Base-by-base conservation (phyloP, 2,888 invertebrate species). In the Clostera curtula region DNA sequence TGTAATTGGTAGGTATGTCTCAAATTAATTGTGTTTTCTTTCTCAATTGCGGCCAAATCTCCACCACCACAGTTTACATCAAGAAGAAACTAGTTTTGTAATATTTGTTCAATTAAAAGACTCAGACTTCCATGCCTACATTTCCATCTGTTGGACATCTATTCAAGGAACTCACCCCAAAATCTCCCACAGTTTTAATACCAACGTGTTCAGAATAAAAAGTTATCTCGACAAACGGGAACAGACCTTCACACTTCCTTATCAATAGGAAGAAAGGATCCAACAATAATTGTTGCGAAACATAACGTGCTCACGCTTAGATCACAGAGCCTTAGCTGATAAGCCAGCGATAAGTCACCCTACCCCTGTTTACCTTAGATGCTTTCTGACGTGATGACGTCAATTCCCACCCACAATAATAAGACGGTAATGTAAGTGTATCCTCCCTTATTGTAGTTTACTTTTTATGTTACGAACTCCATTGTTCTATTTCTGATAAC, bases 231-330 rank as follows among this genome's bases (percentile, higher is more conserved):
- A 29, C 24, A 36, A 40, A 37, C 43, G 32, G 39, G 48, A 51
- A 60, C 49, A 55, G 48, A 30, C 47, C 37, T 58, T 68, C 51
- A 64, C 68, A 69, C 63, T 56, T 63, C 50, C 63, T 75, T 71
- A 71, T 68, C 71, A 46, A 49, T 67, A 68, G 66, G 50, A 49
- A 59, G 68, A 71, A 69, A 49, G 55, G 43, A 43, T 29, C 51
- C 51, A 60, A 60, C 49, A 33, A 39, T 40, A 66, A 66, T 62
- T 53, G 56, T 58, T 67, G 65, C 55, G 63, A 72, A n/a, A 63
- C 46, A 40, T 53, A 50, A 58, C 58, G 59, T 63, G 64, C 54
- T 50, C 43, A 39, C 46, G 48, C 32, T 43, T 47, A 39, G 30
- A 29, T 37, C 44, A 55, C 52, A 63, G 58, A 61, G 58, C 58